Evolutionary conservation across 1,140 invertebrate genomes (phyloP).

Genomic region (Drosophila orena): DNA sequence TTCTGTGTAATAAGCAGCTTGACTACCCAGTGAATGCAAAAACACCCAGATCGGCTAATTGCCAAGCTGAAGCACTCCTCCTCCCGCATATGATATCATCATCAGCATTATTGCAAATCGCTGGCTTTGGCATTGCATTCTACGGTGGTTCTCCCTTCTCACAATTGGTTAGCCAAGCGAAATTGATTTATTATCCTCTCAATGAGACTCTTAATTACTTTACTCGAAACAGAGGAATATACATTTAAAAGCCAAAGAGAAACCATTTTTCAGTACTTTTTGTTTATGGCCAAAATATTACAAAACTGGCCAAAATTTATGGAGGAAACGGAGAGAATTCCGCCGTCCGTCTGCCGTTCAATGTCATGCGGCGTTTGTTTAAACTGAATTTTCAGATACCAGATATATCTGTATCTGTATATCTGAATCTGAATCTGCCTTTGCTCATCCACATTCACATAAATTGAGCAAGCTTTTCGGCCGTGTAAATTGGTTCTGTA

Average conservation of each 20-base stretch:
- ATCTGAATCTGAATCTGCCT: constrained; percentile 6
- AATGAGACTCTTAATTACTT: constrained; percentile 38
- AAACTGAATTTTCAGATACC: constrained; percentile 42
- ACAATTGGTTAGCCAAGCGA: constrained; percentile 29
- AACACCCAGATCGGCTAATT: constrained; percentile 57
- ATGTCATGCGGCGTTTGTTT: constrained; percentile 67
- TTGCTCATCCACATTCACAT: constrained; percentile 25
- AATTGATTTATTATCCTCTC: constrained; percentile 46
- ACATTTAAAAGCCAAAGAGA: constrained; percentile 7
- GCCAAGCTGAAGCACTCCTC: constrained; percentile 32
- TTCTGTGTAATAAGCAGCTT: constrained; percentile 45
- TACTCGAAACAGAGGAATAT: constrained; percentile 23
- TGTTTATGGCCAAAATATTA: constrained; percentile 62
- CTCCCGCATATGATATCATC: constrained; percentile 45
- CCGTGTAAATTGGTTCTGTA: constrained; percentile 64
- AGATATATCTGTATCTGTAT: not conserved
- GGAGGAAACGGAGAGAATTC: constrained; percentile 61
- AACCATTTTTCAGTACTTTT: constrained; percentile 42
- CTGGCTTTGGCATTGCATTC: constrained; percentile 33
- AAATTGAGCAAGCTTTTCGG: constrained; percentile 64
- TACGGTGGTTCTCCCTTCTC: constrained; percentile 17
- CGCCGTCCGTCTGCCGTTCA: constrained; percentile 54
- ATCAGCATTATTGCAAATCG: constrained; percentile 43
- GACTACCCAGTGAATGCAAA: constrained; percentile 52
- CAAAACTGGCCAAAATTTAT: constrained; percentile 76